Conservation (phyloP, 2,888 invertebrate species). For the Cataglyphis albicans region DNA sequence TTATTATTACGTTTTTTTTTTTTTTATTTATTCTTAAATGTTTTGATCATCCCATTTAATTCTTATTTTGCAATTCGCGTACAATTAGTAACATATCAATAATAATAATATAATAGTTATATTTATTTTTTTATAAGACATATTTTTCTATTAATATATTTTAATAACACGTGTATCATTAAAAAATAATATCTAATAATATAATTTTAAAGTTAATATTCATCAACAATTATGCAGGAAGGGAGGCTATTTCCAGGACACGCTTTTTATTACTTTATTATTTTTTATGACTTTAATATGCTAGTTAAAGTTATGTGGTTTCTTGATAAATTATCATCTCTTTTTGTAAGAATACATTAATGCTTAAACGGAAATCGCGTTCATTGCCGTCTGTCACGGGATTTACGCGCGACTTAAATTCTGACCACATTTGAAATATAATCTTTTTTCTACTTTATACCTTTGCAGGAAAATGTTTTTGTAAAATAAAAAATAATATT, state of each 20-base stretch:
- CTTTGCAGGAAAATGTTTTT: background rate
- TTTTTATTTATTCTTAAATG: slow-evolving; percentile 3
- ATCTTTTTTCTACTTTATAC: background rate
- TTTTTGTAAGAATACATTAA: slow-evolving; percentile 45
- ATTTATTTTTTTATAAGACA: background rate
- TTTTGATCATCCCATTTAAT: background rate
- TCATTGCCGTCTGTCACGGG: slow-evolving; percentile 22
- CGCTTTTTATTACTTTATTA: background rate
- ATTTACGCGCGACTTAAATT: background rate
- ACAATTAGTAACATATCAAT: background rate
- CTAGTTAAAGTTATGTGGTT: slow-evolving; percentile 1
- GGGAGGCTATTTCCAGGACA: background rate
- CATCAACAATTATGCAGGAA: background rate
- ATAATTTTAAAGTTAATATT: background rate
- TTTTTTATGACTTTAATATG: slow-evolving; percentile 17
- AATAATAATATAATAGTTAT: background rate
- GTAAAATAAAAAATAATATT: background rate
- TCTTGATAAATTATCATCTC: slow-evolving; percentile 42
- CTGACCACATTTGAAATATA: background rate
- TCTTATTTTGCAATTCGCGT: background rate
- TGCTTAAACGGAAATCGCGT: slow-evolving; percentile 37
- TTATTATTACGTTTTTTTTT: background rate
- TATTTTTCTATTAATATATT: background rate
- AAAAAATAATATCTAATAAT: background rate
- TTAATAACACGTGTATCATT: background rate